Conservation (phyloP, 2,797 vertebrate genomes). For the Macrochelys suwanniensis region DNA sequence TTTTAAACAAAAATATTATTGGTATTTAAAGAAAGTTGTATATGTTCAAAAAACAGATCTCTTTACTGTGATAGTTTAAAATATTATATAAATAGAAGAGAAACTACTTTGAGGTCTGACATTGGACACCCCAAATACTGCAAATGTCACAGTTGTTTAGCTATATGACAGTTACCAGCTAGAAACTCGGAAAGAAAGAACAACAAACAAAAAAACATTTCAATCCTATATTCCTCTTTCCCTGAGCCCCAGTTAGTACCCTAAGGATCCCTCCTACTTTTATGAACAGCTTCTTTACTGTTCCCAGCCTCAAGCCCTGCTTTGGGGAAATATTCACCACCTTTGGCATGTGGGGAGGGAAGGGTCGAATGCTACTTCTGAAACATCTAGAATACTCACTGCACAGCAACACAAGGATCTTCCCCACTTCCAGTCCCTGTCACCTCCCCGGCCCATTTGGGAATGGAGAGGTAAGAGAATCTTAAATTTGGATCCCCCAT, state of each 20-base stretch:
- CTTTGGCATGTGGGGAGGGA: neutral
- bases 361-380: neutral
- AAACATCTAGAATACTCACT: neutral
- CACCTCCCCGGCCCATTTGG: neutral
- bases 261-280: neutral
- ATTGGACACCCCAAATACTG: neutral
- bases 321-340: neutral
- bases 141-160: neutral
- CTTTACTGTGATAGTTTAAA: neutral
- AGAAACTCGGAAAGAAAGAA: neutral
- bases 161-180: neutral
- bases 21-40: neutral
- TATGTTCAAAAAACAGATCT: neutral
- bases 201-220: neutral
- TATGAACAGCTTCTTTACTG: neutral
- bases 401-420: accelerated
- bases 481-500: neutral
- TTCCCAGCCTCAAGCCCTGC: neutral
- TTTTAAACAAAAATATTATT: neutral
- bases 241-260: accelerated
- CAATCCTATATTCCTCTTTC: neutral
- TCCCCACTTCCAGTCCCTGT: neutral
- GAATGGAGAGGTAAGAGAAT: neutral
- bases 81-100: neutral
- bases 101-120: neutral